Percentiles rank a stretch among this genome's conserved stretches.
These are phyloP conservation scores for Coremacera marginata DNA, from an alignment of 2,888 invertebrate genomes.

Conservation along the genomic window DNA sequence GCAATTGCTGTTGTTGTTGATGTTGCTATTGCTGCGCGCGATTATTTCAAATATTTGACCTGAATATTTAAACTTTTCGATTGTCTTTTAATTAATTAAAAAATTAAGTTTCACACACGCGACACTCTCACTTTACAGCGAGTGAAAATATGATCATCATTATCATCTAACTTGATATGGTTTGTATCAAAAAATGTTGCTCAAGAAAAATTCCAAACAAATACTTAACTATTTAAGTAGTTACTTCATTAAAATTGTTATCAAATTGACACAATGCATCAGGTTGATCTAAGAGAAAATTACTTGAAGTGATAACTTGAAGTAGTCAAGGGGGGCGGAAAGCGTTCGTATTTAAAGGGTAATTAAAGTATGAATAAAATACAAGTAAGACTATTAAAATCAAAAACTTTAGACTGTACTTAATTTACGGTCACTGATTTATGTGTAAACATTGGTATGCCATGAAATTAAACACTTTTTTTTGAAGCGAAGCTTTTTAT, in stretches of 20 bases:
- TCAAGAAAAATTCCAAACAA: not conserved
- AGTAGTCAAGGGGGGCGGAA: too few relatives aligned
- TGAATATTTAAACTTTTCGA: constrained; percentile 34
- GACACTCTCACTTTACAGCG: not conserved
- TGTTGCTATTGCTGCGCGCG: not conserved
- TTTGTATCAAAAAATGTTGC: not conserved
- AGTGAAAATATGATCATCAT: not conserved
- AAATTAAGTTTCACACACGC: constrained; percentile 28
- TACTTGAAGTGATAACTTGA: too few relatives aligned
- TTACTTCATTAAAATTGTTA: not conserved
- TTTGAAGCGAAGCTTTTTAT: too few relatives aligned
- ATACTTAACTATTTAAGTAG: not conserved
- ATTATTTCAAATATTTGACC: constrained; percentile 27
- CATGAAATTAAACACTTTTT: too few relatives aligned
- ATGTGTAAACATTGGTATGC: too few relatives aligned
- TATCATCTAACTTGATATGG: too few relatives aligned
- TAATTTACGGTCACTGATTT: too few relatives aligned
- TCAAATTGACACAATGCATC: not conserved
- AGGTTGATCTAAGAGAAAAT: too few relatives aligned
- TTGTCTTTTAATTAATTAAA: constrained; percentile 33
- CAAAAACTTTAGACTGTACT: too few relatives aligned
- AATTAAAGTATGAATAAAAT: too few relatives aligned
- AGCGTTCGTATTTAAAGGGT: too few relatives aligned
- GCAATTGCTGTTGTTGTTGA: not conserved
- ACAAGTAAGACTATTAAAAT: too few relatives aligned